Evolutionary conservation across 1,140 invertebrate genomes (phyloP).

Genomic region (Gerris buenoi): DNA sequence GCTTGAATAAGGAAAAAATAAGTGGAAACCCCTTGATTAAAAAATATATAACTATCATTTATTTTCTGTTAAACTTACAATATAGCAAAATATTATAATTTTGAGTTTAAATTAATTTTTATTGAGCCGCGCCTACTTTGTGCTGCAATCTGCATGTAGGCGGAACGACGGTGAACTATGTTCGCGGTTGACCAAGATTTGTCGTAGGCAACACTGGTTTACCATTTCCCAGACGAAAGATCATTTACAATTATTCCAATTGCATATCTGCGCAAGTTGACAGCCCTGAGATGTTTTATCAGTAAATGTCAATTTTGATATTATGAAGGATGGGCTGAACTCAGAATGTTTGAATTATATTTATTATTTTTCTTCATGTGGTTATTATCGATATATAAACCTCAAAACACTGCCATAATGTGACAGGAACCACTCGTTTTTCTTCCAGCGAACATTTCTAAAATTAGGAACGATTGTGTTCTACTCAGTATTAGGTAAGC

Average conservation of each 20-base stretch:
- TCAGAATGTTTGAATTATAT: not conserved
- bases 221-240: not conserved
- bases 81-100: no score
- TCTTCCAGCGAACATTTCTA: not conserved
- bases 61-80: no score
- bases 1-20: no score
- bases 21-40: no score
- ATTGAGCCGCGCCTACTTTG: no score
- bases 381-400: not conserved
- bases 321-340: not conserved
- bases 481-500: not conserved
- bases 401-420: not conserved
- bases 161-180: no score
- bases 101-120: no score
- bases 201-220: not conserved
- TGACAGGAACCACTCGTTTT: not conserved
- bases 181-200: not conserved
- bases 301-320: not conserved
- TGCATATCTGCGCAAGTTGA: not conserved
- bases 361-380: not conserved
- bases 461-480: not conserved
- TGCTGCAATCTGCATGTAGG: no score
- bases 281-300: not conserved
- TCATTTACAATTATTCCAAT: not conserved
- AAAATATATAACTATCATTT: no score